Evolutionary conservation across 2,113 vertebrate genomes (phyloP).

Genomic region (Pseudorectes ferrugineus): DNA sequence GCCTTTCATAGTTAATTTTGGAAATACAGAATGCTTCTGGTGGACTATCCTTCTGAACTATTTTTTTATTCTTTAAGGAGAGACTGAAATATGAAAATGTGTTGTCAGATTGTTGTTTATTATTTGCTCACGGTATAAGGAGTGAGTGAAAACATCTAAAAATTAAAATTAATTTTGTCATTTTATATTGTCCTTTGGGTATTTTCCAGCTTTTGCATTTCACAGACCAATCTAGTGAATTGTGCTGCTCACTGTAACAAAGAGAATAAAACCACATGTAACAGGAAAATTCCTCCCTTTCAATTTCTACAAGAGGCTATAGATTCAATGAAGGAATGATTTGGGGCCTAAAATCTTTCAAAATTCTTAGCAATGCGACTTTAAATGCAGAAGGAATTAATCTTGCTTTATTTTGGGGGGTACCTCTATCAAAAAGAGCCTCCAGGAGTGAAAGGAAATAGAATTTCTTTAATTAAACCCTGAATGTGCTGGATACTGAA

Average conservation of each 20-base stretch:
- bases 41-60: background rate
- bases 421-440: background rate
- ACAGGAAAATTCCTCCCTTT: background rate
- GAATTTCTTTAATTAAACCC: background rate
- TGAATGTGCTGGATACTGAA: background rate
- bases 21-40: constrained; percentile 24
- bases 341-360: background rate
- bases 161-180: background rate
- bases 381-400: background rate
- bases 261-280: background rate
- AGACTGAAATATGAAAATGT: constrained; percentile 1
- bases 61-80: background rate
- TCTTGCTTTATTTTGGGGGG: background rate
- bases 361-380: background rate
- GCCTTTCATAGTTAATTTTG: constrained; percentile 52
- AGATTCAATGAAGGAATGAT: background rate
- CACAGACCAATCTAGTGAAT: background rate
- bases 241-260: background rate
- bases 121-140: background rate
- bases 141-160: background rate
- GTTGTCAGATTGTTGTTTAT: background rate
- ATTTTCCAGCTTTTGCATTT: constrained; percentile 1
- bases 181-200: background rate
- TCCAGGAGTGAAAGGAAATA: background rate
- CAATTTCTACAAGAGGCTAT: background rate